Conservation (phyloP, 2,888 invertebrate genomes). For the Ormyrus labotus region DNA sequence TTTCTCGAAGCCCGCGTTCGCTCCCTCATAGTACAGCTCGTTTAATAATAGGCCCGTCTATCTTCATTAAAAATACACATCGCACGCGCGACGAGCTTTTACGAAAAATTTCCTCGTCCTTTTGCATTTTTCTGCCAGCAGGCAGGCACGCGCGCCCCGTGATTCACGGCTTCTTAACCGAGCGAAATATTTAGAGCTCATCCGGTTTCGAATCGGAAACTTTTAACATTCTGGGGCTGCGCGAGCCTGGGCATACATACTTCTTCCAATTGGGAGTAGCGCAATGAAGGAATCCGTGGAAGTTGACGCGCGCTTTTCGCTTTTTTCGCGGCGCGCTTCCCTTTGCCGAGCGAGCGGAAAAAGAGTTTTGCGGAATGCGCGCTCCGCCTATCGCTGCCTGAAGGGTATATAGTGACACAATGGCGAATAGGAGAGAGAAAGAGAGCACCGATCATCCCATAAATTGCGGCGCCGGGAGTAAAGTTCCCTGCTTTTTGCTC, state of each 20-base stretch:
- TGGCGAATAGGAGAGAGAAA: neutral
- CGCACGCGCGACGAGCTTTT: conserved; percentile 34
- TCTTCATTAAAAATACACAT: conserved; percentile 57
- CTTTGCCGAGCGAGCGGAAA: conserved; percentile 5
- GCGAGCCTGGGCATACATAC: neutral
- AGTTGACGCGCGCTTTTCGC: conserved; percentile 20
- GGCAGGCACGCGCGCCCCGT: conserved; percentile 1
- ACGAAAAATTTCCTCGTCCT: conserved; percentile 50
- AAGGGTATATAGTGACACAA: conserved; percentile 28
- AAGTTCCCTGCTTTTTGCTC: no score
- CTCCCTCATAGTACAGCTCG: conserved; percentile 47
- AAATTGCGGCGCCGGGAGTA: conserved; percentile 60
- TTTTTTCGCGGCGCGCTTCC: neutral
- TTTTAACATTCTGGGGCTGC: conserved; percentile 48
- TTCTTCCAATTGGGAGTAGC: conserved; percentile 28
- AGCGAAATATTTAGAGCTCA: conserved; percentile 31
- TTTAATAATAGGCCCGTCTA: conserved; percentile 58
- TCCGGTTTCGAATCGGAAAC: conserved; percentile 46
- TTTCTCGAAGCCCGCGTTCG: conserved; percentile 23
- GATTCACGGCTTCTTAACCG: conserved; percentile 32
- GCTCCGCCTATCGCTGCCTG: conserved; percentile 6
- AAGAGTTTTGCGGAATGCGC: conserved; percentile 30
- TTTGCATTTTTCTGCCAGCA: conserved; percentile 52
- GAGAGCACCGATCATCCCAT: conserved; percentile 68
- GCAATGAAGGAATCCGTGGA: conserved; percentile 34